phyloP scores from a whole-genome alignment of 2,113 vertebrate genomes.

The Steatornis caripensis region DNA sequence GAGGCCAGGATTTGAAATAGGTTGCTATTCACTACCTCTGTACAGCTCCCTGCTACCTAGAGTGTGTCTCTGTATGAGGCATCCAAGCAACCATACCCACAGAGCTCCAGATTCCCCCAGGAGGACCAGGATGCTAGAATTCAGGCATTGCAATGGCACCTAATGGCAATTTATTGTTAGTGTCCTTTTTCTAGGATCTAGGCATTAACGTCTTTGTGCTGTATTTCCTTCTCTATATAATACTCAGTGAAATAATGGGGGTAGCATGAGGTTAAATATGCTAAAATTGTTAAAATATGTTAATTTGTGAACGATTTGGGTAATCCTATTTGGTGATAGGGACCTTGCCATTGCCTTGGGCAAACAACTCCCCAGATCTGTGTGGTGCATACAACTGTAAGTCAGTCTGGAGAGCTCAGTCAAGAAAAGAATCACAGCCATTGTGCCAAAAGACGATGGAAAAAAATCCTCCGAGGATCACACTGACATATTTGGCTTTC shows the following conservation, averaged over 20 bases:
- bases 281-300: neutral
- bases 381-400: neutral
- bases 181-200: neutral
- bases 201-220: neutral
- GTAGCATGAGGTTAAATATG: neutral
- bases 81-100: accelerated
- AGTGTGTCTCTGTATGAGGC: neutral
- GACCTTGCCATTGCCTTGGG: neutral
- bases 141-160: neutral
- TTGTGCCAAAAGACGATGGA: neutral
- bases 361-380: neutral
- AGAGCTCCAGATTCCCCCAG: neutral
- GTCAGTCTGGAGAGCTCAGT: neutral
- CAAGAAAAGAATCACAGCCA: neutral
- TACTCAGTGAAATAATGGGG: neutral
- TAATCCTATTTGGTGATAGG: neutral
- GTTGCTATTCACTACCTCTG: neutral
- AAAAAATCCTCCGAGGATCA: neutral
- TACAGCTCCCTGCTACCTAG: neutral
- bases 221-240: neutral
- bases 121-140: neutral
- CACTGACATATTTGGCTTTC: neutral
- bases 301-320: neutral
- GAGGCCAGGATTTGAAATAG: neutral
- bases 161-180: neutral